These are phyloP conservation scores for Paracentrotus lividus DNA, from an alignment of 53 echinoderm and acorn worm genomes.

Conservation along the genomic window DNA sequence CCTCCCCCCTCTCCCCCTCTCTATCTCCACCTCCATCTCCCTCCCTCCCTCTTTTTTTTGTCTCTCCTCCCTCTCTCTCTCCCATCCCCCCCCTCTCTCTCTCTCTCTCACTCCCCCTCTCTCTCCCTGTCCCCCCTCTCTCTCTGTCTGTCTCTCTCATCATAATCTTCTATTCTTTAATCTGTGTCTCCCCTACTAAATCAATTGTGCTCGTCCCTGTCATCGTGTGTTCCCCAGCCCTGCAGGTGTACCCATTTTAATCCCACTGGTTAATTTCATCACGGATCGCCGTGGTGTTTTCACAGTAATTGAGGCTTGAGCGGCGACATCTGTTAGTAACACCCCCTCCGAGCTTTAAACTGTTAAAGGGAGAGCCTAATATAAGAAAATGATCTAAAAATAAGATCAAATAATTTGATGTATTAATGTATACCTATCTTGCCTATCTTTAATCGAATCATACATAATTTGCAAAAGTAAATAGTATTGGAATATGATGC, in stretches of 20 bases:
- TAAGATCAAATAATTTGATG: too few relatives aligned
- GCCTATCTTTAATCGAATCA: too few relatives aligned
- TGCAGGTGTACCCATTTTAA: conserved; percentile 58
- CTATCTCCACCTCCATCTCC: background rate
- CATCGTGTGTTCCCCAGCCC: background rate
- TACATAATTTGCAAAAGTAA: too few relatives aligned
- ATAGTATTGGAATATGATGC: too few relatives aligned
- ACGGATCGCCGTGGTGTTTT: background rate
- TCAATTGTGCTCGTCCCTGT: conserved; percentile 15
- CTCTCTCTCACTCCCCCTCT: background rate
- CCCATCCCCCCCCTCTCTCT: background rate
- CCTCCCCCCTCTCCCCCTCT: background rate
- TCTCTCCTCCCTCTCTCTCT: background rate
- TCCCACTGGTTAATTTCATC: conserved; percentile 17
- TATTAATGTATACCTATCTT: too few relatives aligned
- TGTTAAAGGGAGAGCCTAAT: too few relatives aligned
- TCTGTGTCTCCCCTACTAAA: background rate
- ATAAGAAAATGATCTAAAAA: too few relatives aligned
- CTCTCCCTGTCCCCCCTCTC: background rate
- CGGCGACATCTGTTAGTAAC: conserved; percentile 44
- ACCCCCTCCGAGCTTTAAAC: background rate
- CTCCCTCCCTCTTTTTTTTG: background rate
- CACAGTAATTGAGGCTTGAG: conserved; percentile 42
- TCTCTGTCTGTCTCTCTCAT: background rate
- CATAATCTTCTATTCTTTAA: background rate